phyloP scores from a whole-genome alignment of 2,113 vertebrate species.

The Holacanthus passer region DNA sequence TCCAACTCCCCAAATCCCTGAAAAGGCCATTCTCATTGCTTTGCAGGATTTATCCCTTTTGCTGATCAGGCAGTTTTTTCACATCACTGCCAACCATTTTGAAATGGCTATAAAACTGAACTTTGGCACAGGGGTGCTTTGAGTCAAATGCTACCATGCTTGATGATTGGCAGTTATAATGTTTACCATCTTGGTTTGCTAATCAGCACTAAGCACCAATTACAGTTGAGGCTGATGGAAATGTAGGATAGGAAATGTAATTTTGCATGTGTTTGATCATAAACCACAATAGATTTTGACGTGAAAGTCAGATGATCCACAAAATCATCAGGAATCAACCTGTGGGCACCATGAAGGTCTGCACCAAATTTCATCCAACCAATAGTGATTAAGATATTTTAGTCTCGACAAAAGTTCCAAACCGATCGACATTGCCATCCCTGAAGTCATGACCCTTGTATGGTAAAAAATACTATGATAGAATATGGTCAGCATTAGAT shows the following conservation, averaged over 20 bases:
- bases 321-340: not conserved
- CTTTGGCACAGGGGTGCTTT: not conserved
- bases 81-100: not conserved
- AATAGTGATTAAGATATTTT: not conserved
- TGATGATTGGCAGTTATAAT: not conserved
- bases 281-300: too few species aligned
- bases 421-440: too few species aligned
- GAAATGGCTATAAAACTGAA: slow-evolving; percentile 1
- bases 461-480: not conserved
- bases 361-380: not conserved
- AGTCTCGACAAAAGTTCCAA: not conserved
- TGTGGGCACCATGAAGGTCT: not conserved
- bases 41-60: slow-evolving; percentile 41
- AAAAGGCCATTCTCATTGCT: not conserved
- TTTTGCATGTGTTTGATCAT: not conserved
- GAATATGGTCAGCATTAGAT: not conserved
- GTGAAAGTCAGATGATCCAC: not conserved
- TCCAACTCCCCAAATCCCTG: not conserved
- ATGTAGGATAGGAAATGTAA: not conserved
- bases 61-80: not conserved
- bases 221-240: not conserved
- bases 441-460: too few species aligned
- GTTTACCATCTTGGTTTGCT: not conserved
- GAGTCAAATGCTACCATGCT: slow-evolving; percentile 1
- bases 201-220: not conserved